Base-by-base conservation (phyloP, 2,888 invertebrate genomes). In the Sisyra nigra region DNA sequence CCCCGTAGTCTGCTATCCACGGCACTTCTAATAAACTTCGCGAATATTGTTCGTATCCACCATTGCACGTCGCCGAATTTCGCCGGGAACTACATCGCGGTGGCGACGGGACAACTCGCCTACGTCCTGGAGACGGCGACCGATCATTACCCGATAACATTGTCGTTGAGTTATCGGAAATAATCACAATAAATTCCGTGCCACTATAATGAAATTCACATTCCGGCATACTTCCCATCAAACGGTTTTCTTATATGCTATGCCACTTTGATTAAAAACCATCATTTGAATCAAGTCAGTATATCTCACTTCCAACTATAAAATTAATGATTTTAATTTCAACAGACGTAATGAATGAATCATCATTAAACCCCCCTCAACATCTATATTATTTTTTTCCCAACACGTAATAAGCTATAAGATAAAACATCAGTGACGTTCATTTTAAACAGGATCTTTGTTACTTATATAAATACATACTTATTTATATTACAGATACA, bases 21-120 rank as follows among this genome's bases (percentile, higher is more conserved):
- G 84, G 84, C 50, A 87, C 85, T 55, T 82, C 77, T 49, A 85
- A 61, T 42, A 87, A 61, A 17, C 80, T 80, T 53, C 74, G 78
- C 53, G 81, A 76, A 67, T 87, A 85, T 59, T 84, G 83, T 49
- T 81, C 81, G 55, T 88, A 88, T 11, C 59, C 86, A 9, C 63
- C 53, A 3, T 57, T 57, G 41, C 39, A 55, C 52, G 5, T 57
- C 55, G 47, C 14, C 29, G 42, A 38, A 5, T 53, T 52, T 40
- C 55, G 50, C 31, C 57, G 51, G 30, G 54, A 51, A 13, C 30
- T n/a, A 10, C 34, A 15, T 35, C 13, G 17, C 13, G 13, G 13
- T 33, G 33, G 33, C 9, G 33, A 13, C 14, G 33, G 33, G 2
- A 19, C 17, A 6, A n/a, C 41, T 52, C 49, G 44, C 5, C 44